Base-by-base conservation (phyloP, 92 coral and sea anemone species). In the Zoanthus solanderi region DNA sequence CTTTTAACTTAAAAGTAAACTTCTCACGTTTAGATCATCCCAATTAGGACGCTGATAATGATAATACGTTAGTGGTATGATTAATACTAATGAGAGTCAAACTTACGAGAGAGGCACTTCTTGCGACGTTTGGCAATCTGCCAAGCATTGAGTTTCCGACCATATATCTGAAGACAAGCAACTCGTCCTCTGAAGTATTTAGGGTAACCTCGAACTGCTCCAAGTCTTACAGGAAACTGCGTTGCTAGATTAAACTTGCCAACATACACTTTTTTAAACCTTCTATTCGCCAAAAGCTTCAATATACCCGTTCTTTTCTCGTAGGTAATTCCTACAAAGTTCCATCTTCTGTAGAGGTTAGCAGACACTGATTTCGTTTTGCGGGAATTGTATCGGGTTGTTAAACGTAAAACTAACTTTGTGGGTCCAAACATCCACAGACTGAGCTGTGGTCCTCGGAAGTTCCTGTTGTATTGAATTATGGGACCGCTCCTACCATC, bases 401-500 rank as follows among this genome's bases (percentile, higher is more conserved):
- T 95, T 75, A 94, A 92, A 54, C 94, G 98, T n/a, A 88, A 83
- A 71, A 90, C 87, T 57, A 94, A 53, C 74, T 90, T 90, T 47
- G 88, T 88, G 9, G 87, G 90, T 52, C 92, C 86, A 37, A 90
- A 83, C 95, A 92, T 90, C 95, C 95, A 94, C 10, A 94, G 37
- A 53, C 69, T 16, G 29, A 63, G 69, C 69, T 92, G 95, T 15
- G 92, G 89, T 50, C 97, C 97, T 95, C 97, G 88, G 56, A 87
- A 77, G 17, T 50, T 46, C 47, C 80, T 90, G 83, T 94, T 92
- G 78, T 90, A 94, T 83, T 90, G 89, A 14, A 94, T 60, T 28
- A 94, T 94, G 11, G 95, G 97, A 48, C 97, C 97, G 10, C 94
- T 61, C 0, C 32, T 48, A 42, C 95, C 97, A 23, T 79, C 69